phyloP scores from a whole-genome alignment of 30 jellyfish, hydroid and myxozoan species.

The Pelagia noctiluca region DNA sequence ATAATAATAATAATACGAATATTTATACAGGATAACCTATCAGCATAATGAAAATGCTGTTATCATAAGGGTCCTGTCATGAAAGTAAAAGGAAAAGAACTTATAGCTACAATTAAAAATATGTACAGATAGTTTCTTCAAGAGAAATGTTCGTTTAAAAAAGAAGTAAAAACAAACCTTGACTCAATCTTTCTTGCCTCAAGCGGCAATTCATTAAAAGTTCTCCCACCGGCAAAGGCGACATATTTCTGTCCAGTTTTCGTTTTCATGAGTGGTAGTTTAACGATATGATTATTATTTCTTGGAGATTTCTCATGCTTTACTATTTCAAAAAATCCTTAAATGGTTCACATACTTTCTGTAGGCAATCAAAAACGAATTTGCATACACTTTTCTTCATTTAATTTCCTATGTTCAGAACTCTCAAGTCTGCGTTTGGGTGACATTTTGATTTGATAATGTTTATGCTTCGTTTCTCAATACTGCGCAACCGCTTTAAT shows the following conservation, averaged over 20 bases:
- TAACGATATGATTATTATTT: conserved; percentile 38
- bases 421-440: conserved; percentile 51
- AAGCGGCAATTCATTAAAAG: not conserved
- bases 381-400: conserved; percentile 23
- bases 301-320: conserved; percentile 33
- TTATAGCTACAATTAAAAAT: not conserved
- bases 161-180: not conserved
- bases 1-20: too few species aligned
- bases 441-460: conserved; percentile 31
- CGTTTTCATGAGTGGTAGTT: conserved; percentile 50
- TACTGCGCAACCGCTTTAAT: too few species aligned
- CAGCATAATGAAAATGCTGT: too few species aligned
- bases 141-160: not conserved
- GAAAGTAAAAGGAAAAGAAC: not conserved
- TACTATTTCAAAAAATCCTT: conserved; percentile 27
- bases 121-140: not conserved
- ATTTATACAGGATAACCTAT: too few species aligned
- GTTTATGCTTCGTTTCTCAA: conserved; percentile 8
- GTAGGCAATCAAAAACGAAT: conserved; percentile 4
- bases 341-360: conserved; percentile 51
- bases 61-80: conserved; percentile 3
- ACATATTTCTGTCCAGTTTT: conserved; percentile 20
- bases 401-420: conserved; percentile 47
- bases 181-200: not conserved
- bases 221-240: not conserved